phyloP scores from a whole-genome alignment of 2,797 vertebrate genomes.

The Peromyscus eremicus region DNA sequence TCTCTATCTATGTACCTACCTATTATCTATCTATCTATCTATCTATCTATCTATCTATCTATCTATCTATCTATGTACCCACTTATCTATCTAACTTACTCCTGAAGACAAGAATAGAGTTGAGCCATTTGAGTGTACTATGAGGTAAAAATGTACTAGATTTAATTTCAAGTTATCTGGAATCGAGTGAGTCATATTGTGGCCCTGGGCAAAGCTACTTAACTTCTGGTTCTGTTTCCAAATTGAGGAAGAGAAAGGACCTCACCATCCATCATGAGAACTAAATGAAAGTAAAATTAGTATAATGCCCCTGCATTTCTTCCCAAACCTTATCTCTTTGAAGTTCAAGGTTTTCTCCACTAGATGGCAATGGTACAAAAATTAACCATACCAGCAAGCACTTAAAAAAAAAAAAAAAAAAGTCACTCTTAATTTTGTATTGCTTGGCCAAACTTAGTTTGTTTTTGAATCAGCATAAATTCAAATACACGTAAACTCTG shows the following conservation, averaged over 20 bases:
- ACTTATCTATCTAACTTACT: background rate
- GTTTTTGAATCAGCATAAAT: conserved; percentile 23
- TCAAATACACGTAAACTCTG: conserved; percentile 26
- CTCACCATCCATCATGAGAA: background rate
- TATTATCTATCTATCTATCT: background rate
- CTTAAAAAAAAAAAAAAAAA: background rate
- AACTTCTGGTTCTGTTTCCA: conserved; percentile 19
- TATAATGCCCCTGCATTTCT: background rate
- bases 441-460: conserved; percentile 42
- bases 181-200: background rate
- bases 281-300: background rate
- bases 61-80: background rate
- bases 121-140: background rate
- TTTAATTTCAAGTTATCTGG: background rate
- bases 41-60: background rate
- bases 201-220: background rate
- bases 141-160: background rate
- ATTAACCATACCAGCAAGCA: conserved; percentile 2
- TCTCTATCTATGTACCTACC: background rate
- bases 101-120: background rate
- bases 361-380: conserved; percentile 73
- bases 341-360: conserved; percentile 73
- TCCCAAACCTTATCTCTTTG: conserved; percentile 7
- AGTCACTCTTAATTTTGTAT: background rate
- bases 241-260: background rate